Evolutionary conservation across 92 coral and sea anemone species (phyloP).

Genomic region (Epizoanthus stellaris): DNA sequence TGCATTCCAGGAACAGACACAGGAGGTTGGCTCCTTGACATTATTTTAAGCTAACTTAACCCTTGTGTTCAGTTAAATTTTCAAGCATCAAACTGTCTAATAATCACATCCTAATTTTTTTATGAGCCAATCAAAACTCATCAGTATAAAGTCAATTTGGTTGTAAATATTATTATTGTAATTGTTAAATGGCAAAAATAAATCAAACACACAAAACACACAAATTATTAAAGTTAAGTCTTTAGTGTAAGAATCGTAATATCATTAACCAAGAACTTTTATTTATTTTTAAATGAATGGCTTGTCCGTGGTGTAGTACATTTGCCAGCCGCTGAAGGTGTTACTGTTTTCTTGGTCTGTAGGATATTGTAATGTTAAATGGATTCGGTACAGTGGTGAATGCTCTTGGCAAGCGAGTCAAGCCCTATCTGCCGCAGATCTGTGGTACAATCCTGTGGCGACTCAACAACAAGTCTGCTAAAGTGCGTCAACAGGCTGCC

Average conservation of each 20-base stretch:
- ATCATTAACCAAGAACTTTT: background rate
- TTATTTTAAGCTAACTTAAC: background rate
- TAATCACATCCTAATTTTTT: too few species aligned
- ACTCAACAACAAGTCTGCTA: conserved; percentile 97
- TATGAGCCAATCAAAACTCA: background rate
- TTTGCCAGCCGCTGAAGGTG: too few species aligned
- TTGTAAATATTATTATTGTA: too few species aligned
- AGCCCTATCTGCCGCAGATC: conserved; percentile 98
- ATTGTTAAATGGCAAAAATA: too few species aligned
- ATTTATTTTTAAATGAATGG: too few species aligned
- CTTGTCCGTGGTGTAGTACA: too few species aligned
- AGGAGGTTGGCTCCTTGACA: conserved; percentile 69
- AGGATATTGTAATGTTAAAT: conserved; percentile 99
- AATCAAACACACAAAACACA: too few species aligned
- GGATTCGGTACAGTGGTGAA: conserved; percentile 99
- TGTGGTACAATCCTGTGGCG: conserved; percentile 99
- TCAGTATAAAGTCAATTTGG: background rate
- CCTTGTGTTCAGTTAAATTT: background rate
- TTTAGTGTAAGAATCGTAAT: background rate
- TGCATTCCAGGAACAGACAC: conserved; percentile 99
- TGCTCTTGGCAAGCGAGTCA: conserved; percentile 96
- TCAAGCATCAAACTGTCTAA: background rate
- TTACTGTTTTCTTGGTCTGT: background rate
- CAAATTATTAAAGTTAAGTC: background rate
- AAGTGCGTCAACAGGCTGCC: conserved; percentile 99